A percentile compares a stretch with the other conserved stretches of the same genome.
phyloP scores from a whole-genome alignment of 2,113 vertebrate genomes.

The Solenodon paradoxus region DNA sequence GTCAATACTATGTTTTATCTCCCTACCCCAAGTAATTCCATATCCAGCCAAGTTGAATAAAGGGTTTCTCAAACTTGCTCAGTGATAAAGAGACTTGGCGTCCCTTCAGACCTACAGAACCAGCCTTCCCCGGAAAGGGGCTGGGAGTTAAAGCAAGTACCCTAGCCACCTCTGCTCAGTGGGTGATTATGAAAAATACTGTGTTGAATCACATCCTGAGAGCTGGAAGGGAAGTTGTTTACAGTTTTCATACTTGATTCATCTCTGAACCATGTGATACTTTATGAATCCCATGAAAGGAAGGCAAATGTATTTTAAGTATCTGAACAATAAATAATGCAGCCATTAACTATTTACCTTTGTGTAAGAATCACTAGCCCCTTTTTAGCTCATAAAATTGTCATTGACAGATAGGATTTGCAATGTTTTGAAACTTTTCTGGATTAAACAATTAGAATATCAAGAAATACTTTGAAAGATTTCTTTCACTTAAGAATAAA shows the following conservation, averaged over 20 bases:
- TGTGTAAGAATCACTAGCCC: neutral
- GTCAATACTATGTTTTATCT: neutral
- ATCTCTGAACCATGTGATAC: constrained; percentile 8
- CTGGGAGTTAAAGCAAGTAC: neutral
- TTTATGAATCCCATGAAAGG: neutral
- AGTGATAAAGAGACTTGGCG: neutral
- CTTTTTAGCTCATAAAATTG: constrained; percentile 1
- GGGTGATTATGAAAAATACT: neutral
- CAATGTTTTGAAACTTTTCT: neutral
- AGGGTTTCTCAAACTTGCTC: neutral
- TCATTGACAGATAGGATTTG: neutral
- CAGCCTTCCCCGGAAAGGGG: neutral
- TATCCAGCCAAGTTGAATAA: neutral
- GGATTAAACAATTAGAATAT: neutral
- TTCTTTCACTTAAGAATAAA: neutral
- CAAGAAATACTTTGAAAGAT: constrained; percentile 11
- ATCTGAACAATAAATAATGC: neutral
- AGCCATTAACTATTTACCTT: neutral
- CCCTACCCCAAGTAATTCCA: neutral
- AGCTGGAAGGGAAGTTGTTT: neutral
- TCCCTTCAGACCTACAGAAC: neutral
- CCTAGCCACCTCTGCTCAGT: neutral
- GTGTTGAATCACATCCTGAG: neutral
- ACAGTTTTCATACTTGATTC: constrained; percentile 29
- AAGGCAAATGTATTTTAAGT: neutral